Base-by-base conservation (phyloP, 1,140 invertebrate genomes). In the Macrostomum lignano region DNA sequence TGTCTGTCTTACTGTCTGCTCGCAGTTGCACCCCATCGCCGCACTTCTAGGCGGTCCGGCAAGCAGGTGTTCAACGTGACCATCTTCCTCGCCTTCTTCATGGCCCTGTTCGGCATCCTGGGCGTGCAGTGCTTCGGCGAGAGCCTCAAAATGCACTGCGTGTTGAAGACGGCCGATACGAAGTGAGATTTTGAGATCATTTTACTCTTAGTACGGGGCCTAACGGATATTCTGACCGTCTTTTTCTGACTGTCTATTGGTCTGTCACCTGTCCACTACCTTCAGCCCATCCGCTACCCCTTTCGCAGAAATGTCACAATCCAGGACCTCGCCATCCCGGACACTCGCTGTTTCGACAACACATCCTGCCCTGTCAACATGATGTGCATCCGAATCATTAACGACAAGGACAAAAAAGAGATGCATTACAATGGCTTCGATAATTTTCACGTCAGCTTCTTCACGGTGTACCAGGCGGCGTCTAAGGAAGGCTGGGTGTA, bases 21-120 rank as follows among this genome's bases (percentile, higher is more conserved):
- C n/a, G n/a, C n/a, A n/a, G n/a, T n/a, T n/a, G n/a, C n/a, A n/a
- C n/a, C n/a, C n/a, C n/a, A n/a, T n/a, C n/a, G n/a, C n/a, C n/a
- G n/a, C n/a, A n/a, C 57, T 68, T 67, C 48, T 58, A 93, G 84
- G 53, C 78, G 91, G 38, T 98, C 91, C 38, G 86, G 82, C 53
- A 82, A 96, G 58, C 91, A 98, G 60, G 94, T 98, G 38, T 94
- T 93, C 63, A 99, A 98, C 65, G 91, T 99, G 1, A 96, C 88
- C 2, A 64, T 98, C 3, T 98, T 99, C 58, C 96, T 98, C 58
- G 59, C 96, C 14, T 99, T 99, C 65, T 98, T 99, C 52, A 96
- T 98, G 86, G 88, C 81, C 3, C 58, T 98, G 0, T 98, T 96
- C 55, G 88, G 84, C 36, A 66, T 98, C 38, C 62, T 98, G 23